A percentile compares a stretch with the other conserved stretches of the same genome.
phyloP scores from a whole-genome alignment of 2,797 vertebrate genomes.

The Sylvia borin region DNA sequence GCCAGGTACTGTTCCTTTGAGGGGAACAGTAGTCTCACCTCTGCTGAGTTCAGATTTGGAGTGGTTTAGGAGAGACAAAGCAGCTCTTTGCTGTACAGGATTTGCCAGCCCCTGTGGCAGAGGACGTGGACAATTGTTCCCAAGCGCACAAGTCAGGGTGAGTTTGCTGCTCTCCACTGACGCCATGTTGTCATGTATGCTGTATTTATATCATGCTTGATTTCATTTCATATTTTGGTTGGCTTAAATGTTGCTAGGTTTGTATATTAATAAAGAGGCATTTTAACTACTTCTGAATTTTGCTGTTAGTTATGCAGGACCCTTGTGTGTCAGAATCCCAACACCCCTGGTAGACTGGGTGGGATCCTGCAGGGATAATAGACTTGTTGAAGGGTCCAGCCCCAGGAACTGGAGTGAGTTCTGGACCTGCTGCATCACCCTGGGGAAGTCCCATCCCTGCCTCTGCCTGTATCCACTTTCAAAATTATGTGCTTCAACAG shows the following conservation, averaged over 20 bases:
- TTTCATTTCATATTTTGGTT: constrained; percentile 6
- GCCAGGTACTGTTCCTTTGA: not conserved
- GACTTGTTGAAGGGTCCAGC: not conserved
- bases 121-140: not conserved
- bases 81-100: not conserved
- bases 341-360: fast-evolving
- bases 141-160: not conserved
- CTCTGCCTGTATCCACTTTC: not conserved
- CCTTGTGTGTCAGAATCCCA: not conserved
- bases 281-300: constrained; percentile 19
- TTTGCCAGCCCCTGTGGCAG: fast-evolving
- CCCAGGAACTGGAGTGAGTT: not conserved
- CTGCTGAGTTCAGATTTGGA: not conserved
- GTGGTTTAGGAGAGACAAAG: not conserved
- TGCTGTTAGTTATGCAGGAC: not conserved
- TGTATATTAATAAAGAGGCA: constrained; percentile 65
- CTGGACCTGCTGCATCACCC: not conserved
- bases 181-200: not conserved
- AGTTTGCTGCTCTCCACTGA: not conserved
- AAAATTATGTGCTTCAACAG: fast-evolving
- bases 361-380: not conserved
- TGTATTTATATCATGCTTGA: constrained; percentile 36
- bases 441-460: not conserved
- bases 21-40: not conserved
- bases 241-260: constrained; percentile 45